phyloP scores from a whole-genome alignment of 2,888 invertebrate species.

The Antheraea assamensis region DNA sequence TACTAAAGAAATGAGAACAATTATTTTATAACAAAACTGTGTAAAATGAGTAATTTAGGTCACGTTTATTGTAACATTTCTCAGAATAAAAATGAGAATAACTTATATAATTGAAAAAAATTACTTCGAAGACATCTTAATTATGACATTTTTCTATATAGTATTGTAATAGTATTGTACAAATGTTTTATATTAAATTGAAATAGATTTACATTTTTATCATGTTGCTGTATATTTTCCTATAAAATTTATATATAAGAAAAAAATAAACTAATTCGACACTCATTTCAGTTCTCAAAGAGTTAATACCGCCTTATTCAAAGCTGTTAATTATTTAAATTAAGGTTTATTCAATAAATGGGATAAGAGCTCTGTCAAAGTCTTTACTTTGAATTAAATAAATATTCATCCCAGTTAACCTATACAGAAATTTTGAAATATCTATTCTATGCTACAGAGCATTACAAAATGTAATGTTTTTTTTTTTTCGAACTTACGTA shows the following conservation, averaged over 20 bases:
- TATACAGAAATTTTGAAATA: neutral
- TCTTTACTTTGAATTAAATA: neutral
- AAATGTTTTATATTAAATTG: neutral
- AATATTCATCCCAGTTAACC: neutral
- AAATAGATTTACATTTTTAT: neutral
- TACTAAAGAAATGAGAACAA: conserved; percentile 30
- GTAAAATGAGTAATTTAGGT: too few species aligned
- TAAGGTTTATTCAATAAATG: conserved; percentile 3
- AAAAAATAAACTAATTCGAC: neutral
- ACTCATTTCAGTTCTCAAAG: conserved; percentile 8
- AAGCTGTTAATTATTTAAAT: conserved; percentile 5
- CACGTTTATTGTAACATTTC: too few species aligned
- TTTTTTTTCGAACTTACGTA: too few species aligned
- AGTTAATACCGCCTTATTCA: neutral
- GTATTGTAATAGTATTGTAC: neutral
- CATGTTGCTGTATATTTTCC: neutral
- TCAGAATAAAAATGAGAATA: too few species aligned
- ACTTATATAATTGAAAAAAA: too few species aligned
- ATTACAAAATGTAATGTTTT: neutral
- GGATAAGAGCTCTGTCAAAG: neutral
- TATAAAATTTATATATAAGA: neutral
- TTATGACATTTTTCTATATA: neutral
- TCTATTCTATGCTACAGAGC: neutral
- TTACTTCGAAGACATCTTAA: neutral
- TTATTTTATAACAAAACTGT: conserved; percentile 13